These are phyloP conservation scores for Catajapyx aquilonaris DNA, from an alignment of 1,140 invertebrate species.

Conservation along the genomic window DNA sequence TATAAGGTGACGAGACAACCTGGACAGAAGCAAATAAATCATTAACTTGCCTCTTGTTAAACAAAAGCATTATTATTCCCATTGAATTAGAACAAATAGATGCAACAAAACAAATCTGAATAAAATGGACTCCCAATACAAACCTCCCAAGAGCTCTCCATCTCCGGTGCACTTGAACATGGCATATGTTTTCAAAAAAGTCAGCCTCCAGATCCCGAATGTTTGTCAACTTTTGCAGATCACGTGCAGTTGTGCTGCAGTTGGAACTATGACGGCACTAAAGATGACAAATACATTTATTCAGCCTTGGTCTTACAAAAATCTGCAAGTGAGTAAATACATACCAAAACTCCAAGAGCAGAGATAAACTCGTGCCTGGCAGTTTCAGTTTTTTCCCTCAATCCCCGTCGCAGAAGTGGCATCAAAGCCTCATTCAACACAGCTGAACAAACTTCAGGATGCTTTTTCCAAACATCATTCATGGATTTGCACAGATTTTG, in stretches of 20 bases:
- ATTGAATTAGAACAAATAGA: no score
- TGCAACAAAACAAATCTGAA: no score
- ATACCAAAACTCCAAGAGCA: slow-evolving; percentile 44
- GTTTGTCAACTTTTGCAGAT: not conserved
- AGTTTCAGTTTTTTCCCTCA: slow-evolving; percentile 38
- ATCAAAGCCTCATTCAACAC: no score
- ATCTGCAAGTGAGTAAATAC: slow-evolving; percentile 2
- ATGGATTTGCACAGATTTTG: no score
- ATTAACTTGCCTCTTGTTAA: not conserved
- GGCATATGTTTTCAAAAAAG: slow-evolving; percentile 83
- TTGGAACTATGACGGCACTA: no score
- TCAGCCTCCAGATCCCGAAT: not conserved
- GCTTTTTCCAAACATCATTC: no score
- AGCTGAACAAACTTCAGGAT: no score
- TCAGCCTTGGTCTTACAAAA: not conserved
- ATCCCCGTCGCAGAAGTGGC: slow-evolving; percentile 37
- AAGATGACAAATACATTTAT: not conserved
- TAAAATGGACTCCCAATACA: no score
- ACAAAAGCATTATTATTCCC: slow-evolving; percentile 2
- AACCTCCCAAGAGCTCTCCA: slow-evolving; percentile 46
- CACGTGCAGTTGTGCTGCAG: no score
- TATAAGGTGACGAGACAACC: slow-evolving; percentile 35
- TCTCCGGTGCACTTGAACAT: slow-evolving; percentile 63
- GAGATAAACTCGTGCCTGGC: slow-evolving; percentile 51
- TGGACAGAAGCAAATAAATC: slow-evolving; percentile 2